These are phyloP conservation scores for Heliconius congener DNA, from an alignment of 1,140 invertebrate species.

Conservation along the genomic window DNA sequence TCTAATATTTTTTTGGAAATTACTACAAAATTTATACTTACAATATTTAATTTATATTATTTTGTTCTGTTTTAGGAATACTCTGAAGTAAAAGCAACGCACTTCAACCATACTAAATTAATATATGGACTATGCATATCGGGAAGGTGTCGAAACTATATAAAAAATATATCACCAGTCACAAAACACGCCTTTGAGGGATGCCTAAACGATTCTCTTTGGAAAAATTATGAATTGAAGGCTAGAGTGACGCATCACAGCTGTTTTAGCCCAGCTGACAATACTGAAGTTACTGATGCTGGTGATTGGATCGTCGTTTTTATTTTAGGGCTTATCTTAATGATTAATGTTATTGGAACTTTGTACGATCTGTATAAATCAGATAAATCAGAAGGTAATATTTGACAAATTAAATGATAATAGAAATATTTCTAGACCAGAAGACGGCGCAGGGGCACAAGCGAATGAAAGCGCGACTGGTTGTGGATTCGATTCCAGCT, in stretches of 20 bases:
- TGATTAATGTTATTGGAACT: not conserved
- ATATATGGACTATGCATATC: not conserved
- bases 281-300: not conserved
- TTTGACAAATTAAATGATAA: no score
- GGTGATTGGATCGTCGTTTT: not conserved
- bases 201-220: conserved; percentile 18
- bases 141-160: not conserved
- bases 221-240: conserved; percentile 6
- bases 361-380: not conserved
- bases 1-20: no score
- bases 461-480: no score
- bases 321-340: not conserved
- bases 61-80: not conserved
- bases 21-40: no score
- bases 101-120: not conserved
- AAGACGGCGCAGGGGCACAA: no score
- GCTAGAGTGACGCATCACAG: not conserved
- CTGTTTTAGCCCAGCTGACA: not conserved
- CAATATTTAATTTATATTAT: no score
- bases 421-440: not conserved
- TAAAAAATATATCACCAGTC: not conserved
- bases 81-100: not conserved
- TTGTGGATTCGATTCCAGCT: no score
- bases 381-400: not conserved
- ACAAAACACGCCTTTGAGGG: conserved; percentile 4